These are phyloP conservation scores for Lithophane ornitopus DNA, from an alignment of 2,888 invertebrate species.

Conservation along the genomic window DNA sequence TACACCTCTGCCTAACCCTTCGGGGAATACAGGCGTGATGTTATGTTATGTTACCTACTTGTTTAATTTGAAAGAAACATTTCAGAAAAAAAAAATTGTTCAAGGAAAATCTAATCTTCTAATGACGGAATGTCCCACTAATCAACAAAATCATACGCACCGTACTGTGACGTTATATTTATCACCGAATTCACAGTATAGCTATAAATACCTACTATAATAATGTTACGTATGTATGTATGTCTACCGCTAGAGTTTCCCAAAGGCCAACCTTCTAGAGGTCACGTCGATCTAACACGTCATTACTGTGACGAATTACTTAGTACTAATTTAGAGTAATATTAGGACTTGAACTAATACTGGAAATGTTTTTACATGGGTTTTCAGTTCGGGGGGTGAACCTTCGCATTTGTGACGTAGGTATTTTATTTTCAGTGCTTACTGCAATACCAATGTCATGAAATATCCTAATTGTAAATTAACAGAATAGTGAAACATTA, in stretches of 20 bases:
- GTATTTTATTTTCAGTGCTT: background rate
- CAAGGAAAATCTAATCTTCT: background rate
- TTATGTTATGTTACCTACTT: background rate
- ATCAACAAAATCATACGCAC: conserved; percentile 34
- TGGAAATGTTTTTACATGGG: background rate
- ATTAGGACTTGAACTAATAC: background rate
- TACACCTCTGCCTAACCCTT: too few species aligned
- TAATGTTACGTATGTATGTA: conserved; percentile 39
- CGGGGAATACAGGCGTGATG: too few species aligned
- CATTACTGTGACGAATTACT: conserved; percentile 45
- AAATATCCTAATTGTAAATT: background rate
- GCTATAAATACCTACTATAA: conserved; percentile 70
- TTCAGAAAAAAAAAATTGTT: background rate
- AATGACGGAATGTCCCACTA: conserved; percentile 29
- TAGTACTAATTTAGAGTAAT: background rate
- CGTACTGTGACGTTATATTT: conserved; percentile 59
- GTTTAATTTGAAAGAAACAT: background rate
- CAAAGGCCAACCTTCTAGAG: conserved; percentile 68
- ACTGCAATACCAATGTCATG: background rate
- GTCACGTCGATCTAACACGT: conserved; percentile 44
- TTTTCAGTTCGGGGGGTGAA: conserved; percentile 25
- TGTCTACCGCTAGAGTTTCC: conserved; percentile 72
- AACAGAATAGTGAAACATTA: background rate
- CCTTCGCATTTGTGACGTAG: background rate
- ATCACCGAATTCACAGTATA: conserved; percentile 69